phyloP scores from a whole-genome alignment of 2,888 invertebrate species.

The Anagyrus pseudococci region DNA sequence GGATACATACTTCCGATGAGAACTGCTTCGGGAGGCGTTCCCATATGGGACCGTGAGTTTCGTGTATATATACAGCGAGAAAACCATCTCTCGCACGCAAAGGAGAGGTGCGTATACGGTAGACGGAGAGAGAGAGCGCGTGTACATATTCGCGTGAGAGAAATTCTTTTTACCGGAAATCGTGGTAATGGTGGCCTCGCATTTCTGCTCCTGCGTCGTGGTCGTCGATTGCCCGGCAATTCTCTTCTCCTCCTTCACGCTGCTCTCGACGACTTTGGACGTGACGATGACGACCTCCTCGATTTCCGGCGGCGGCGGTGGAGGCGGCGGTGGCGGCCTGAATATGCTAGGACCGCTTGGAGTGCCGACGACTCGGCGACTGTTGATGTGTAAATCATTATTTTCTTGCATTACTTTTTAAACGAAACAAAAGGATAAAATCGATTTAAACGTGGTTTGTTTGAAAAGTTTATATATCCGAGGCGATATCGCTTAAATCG shows the following conservation, averaged over 20 bases:
- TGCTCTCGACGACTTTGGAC: conserved; percentile 45
- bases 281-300: conserved; percentile 49
- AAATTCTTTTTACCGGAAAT: conserved; percentile 43
- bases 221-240: conserved; percentile 38
- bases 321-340: conserved; percentile 47
- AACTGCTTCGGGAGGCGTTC: no score
- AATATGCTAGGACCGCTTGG: conserved; percentile 38
- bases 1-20: no score
- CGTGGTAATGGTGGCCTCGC: conserved; percentile 45
- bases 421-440: no score
- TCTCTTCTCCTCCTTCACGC: conserved; percentile 47
- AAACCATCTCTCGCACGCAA: no score
- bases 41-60: no score
- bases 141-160: conserved; percentile 25
- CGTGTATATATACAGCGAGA: not conserved
- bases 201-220: conserved; percentile 44
- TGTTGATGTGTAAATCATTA: no score
- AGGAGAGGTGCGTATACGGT: not conserved
- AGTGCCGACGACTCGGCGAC: no score
- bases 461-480: not conserved
- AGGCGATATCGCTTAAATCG: no score
- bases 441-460: not conserved
- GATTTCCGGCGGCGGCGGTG: conserved; percentile 56
- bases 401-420: no score
- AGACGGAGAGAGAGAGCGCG: not conserved